phyloP scores from a whole-genome alignment of 2,113 vertebrate species.

The Sprattus sprattus region DNA sequence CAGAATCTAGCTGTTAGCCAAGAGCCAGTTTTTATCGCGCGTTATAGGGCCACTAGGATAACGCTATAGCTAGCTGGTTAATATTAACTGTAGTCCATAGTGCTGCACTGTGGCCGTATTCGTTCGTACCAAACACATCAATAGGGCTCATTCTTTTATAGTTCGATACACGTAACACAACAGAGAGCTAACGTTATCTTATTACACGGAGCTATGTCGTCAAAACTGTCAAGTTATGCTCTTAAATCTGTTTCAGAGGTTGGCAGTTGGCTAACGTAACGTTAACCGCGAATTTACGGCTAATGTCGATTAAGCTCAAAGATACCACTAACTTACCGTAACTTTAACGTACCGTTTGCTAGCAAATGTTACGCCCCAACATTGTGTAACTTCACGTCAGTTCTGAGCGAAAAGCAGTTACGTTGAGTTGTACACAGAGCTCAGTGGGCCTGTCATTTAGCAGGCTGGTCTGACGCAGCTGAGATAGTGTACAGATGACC shows the following conservation, averaged over 20 bases:
- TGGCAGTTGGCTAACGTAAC: not conserved
- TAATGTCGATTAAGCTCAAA: not conserved
- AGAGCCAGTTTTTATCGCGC: not conserved
- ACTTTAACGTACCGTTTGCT: not conserved
- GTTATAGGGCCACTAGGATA: too few species aligned
- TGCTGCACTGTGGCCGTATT: not conserved
- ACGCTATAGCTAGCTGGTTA: not conserved
- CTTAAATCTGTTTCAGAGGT: too few species aligned
- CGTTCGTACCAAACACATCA: too few species aligned
- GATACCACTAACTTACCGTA: not conserved
- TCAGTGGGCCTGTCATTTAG: not conserved
- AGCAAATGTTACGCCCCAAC: not conserved
- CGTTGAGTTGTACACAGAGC: not conserved
- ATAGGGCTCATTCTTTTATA: not conserved
- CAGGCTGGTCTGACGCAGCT: slow-evolving; percentile 6
- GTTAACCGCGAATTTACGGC: not conserved
- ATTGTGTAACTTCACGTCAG: not conserved
- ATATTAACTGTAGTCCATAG: not conserved
- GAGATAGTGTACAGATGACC: slow-evolving; percentile 50
- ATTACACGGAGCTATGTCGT: too few species aligned
- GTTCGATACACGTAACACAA: too few species aligned
- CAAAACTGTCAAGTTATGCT: too few species aligned
- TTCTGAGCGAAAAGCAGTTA: not conserved
- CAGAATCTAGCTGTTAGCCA: not conserved
- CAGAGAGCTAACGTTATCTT: too few species aligned